A percentile compares a stretch with the other conserved stretches of the same genome.
These are phyloP conservation scores for Alcis repandata DNA, from an alignment of 2,888 invertebrate species.

Conservation along the genomic window DNA sequence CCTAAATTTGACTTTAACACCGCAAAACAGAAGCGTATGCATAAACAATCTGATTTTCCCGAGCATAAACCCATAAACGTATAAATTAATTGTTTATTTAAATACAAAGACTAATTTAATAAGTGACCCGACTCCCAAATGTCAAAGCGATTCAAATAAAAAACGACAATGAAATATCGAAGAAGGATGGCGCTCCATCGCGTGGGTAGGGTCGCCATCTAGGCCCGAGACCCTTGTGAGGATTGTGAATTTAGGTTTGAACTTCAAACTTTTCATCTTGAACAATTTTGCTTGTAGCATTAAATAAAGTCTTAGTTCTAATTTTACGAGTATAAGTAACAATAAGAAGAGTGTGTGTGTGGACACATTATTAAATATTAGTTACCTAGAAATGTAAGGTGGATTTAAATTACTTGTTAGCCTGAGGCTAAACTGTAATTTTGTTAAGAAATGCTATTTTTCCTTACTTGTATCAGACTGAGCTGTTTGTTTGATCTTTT, in stretches of 20 bases:
- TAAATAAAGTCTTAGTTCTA: too few relatives aligned
- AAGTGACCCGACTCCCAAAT: constrained; percentile 83
- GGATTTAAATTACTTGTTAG: too few relatives aligned
- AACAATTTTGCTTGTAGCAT: too few relatives aligned
- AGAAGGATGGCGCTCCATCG: constrained; percentile 72
- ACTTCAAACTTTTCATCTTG: background rate
- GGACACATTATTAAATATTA: too few relatives aligned
- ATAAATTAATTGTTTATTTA: constrained; percentile 84
- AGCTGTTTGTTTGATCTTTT: too few relatives aligned
- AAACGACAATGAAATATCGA: constrained; percentile 75
- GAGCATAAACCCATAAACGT: constrained; percentile 49
- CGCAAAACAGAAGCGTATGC: constrained; percentile 59
- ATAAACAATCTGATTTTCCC: too few relatives aligned
- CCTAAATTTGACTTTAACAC: constrained; percentile 23
- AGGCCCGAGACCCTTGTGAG: background rate
- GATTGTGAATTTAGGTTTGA: background rate
- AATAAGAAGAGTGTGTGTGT: too few relatives aligned
- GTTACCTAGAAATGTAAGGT: too few relatives aligned
- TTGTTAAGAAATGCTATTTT: too few relatives aligned
- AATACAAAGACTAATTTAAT: constrained; percentile 87
- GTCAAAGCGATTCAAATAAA: constrained; percentile 82
- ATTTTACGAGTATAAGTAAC: too few relatives aligned
- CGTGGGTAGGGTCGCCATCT: constrained; percentile 38
- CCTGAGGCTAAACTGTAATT: too few relatives aligned
- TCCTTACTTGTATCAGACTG: too few relatives aligned